Evolutionary conservation across 2,888 invertebrate species (phyloP).

Genomic region (Eristalinus aeneus): DNA sequence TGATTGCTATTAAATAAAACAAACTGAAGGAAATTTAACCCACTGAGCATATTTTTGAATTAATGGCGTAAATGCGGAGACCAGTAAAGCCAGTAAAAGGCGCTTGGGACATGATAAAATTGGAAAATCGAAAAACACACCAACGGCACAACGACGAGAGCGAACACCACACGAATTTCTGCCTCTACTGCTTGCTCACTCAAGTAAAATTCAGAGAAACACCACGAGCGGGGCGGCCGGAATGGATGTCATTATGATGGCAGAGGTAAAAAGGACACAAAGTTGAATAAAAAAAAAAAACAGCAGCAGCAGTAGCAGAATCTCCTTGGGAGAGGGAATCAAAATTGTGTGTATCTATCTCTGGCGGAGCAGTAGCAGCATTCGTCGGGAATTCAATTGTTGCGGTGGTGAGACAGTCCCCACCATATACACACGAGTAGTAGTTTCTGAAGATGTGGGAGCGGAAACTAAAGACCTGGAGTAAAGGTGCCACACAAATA

Average conservation of each 20-base stretch:
- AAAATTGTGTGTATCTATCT: constrained; percentile 67
- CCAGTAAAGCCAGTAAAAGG: not conserved
- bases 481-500: constrained; percentile 42
- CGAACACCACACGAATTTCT: not conserved
- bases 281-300: constrained; percentile 29
- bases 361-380: constrained; percentile 55
- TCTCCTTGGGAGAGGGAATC: constrained; percentile 69
- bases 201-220: constrained; percentile 56
- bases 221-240: constrained; percentile 27
- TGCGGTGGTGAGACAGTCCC: constrained; percentile 44
- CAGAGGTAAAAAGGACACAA: constrained; percentile 68
- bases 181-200: constrained; percentile 18
- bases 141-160: constrained; percentile 21
- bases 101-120: constrained; percentile 44
- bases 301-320: constrained; percentile 6
- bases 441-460: constrained; percentile 2
- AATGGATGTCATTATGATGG: constrained; percentile 67
- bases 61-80: not conserved
- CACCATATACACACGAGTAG: constrained; percentile 41
- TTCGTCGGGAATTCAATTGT: constrained; percentile 64
- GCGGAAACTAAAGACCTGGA: constrained; percentile 14
- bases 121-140: constrained; percentile 63
- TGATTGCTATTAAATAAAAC: not conserved
- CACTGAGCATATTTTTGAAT: not conserved
- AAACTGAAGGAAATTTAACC: not conserved